phyloP scores from a whole-genome alignment of 2,888 invertebrate genomes.

The Hypolimnas misippus region DNA sequence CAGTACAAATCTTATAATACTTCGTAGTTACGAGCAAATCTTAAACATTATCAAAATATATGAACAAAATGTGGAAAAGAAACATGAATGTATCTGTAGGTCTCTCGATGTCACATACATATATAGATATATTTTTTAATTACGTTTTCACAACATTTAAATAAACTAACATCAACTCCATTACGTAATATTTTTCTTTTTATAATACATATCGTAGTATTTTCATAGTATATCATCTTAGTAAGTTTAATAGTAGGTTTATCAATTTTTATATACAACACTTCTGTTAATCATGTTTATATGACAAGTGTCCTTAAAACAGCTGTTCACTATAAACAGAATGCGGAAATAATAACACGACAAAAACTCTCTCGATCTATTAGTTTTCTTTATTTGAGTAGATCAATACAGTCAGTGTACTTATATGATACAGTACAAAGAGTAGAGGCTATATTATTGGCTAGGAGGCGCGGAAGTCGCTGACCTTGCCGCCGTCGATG shows the following conservation, averaged over 20 bases:
- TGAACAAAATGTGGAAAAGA: too few relatives aligned
- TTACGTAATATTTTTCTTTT: too few relatives aligned
- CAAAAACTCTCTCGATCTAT: conserved; percentile 6
- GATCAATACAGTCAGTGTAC: not conserved
- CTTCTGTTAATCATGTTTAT: too few relatives aligned
- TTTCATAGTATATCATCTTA: too few relatives aligned
- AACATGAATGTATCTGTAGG: not conserved
- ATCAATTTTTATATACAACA: too few relatives aligned
- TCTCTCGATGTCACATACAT: too few relatives aligned
- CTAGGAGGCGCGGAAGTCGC: conserved; percentile 67
- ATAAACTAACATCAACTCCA: too few relatives aligned
- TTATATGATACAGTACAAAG: conserved; percentile 1
- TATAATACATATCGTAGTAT: too few relatives aligned
- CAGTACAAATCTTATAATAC: conserved; percentile 29
- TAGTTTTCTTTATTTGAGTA: conserved; percentile 10
- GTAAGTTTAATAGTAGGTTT: too few relatives aligned
- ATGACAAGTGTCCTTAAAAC: too few relatives aligned
- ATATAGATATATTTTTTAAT: too few relatives aligned
- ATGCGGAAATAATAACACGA: conserved; percentile 19
- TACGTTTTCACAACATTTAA: too few relatives aligned
- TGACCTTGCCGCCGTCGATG: conserved; percentile 69
- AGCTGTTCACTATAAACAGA: conserved; percentile 8
- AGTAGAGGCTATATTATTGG: conserved; percentile 49
- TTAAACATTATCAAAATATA: not conserved
- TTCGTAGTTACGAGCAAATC: not conserved